Conservation (phyloP, 2,888 invertebrate genomes). For the Arenicola marina region DNA sequence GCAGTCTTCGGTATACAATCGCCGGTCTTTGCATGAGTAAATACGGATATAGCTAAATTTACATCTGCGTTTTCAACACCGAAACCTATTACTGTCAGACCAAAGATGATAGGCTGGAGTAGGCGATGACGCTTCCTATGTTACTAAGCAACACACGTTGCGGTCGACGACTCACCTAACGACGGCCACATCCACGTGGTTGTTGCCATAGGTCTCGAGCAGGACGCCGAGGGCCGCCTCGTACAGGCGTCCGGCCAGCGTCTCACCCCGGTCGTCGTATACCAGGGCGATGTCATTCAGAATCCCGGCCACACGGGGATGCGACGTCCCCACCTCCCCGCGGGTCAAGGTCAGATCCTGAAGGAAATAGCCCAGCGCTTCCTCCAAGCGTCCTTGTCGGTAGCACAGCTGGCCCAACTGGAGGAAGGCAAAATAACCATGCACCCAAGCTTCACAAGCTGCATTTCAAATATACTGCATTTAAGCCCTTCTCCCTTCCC, state of each 20-base stretch:
- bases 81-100: too few relatives aligned
- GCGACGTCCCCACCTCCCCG: conserved; percentile 41
- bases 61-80: too few relatives aligned
- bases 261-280: conserved; percentile 42
- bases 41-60: too few relatives aligned
- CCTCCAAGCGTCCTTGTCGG: conserved; percentile 41
- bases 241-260: conserved; percentile 37
- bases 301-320: conserved; percentile 41
- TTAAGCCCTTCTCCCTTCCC: too few relatives aligned
- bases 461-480: too few relatives aligned
- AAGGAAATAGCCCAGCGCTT: conserved; percentile 42
- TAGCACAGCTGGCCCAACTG: conserved; percentile 45
- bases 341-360: conserved; percentile 44
- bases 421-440: too few relatives aligned
- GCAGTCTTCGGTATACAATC: too few relatives aligned
- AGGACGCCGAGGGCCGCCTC: conserved; percentile 41
- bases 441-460: too few relatives aligned
- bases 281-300: conserved; percentile 44
- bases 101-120: too few relatives aligned
- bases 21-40: too few relatives aligned
- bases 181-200: conserved; percentile 41
- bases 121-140: too few relatives aligned
- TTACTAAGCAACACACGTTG: too few relatives aligned
- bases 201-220: conserved; percentile 39
- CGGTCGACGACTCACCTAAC: conserved; percentile 42